These are phyloP conservation scores for Piezodorus guildinii DNA, from an alignment of 1,140 invertebrate genomes.

Conservation along the genomic window DNA sequence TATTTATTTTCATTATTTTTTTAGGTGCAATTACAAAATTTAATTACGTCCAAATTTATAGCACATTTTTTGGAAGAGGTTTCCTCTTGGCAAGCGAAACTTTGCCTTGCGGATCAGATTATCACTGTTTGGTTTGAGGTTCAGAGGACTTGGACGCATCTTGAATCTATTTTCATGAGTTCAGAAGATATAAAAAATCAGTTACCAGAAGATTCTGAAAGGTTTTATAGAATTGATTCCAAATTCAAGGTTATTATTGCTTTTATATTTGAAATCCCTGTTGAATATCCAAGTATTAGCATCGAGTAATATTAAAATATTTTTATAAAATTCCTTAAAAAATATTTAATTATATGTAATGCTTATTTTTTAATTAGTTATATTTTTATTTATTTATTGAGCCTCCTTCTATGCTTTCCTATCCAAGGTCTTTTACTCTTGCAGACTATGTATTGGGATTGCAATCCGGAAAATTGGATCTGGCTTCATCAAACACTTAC, in stretches of 20 bases:
- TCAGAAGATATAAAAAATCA: constrained; percentile 93
- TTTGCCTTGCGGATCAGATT: constrained; percentile 86
- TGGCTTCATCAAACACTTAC: too few relatives aligned
- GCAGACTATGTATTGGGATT: too few relatives aligned
- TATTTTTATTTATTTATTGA: too few relatives aligned
- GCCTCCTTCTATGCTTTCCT: too few relatives aligned
- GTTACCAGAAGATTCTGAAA: constrained; percentile 80
- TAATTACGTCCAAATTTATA: constrained; percentile 94
- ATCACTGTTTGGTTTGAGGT: constrained; percentile 93
- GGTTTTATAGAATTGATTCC: constrained; percentile 83
- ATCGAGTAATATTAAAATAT: background rate
- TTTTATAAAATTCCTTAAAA: too few relatives aligned
- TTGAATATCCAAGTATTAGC: too few relatives aligned
- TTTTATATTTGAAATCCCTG: too few relatives aligned
- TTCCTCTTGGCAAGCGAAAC: constrained; percentile 82
- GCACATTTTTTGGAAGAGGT: constrained; percentile 91
- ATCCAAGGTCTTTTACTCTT: too few relatives aligned
- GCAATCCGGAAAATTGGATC: too few relatives aligned
- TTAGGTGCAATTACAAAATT: constrained; percentile 82
- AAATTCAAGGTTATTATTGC: constrained; percentile 62
- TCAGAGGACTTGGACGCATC: constrained; percentile 89
- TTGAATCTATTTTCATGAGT: constrained; percentile 96
- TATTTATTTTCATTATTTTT: background rate
- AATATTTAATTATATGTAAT: too few relatives aligned
- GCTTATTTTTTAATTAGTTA: too few relatives aligned